Conservation (phyloP, 2,888 invertebrate species). For the Leptopilina syphax region DNA sequence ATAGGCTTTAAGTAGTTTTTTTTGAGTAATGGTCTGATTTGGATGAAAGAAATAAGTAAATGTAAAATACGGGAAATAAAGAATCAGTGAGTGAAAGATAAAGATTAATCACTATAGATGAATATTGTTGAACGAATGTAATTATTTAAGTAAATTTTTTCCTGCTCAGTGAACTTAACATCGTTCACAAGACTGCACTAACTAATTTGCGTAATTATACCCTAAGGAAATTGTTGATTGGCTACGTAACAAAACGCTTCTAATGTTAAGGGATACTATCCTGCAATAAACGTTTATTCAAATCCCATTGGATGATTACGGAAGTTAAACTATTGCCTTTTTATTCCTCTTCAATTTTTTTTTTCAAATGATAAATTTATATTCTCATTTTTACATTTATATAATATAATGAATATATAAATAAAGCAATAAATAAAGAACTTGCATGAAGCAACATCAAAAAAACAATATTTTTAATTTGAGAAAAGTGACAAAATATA, state of each 20-base stretch:
- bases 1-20: too few species aligned
- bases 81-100: not conserved
- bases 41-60: too few species aligned
- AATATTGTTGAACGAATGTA: not conserved
- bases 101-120: too few species aligned
- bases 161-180: conserved; percentile 29
- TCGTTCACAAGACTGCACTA: conserved; percentile 1
- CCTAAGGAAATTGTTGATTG: not conserved
- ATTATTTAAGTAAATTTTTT: conserved; percentile 11
- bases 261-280: conserved; percentile 4
- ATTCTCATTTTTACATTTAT: too few species aligned
- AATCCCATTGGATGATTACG: not conserved
- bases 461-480: too few species aligned
- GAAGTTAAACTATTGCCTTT: not conserved
- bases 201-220: conserved; percentile 31
- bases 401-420: too few species aligned
- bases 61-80: not conserved
- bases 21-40: too few species aligned
- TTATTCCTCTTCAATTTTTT: not conserved
- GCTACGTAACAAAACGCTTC: conserved; percentile 8
- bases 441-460: too few species aligned
- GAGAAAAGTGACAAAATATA: too few species aligned
- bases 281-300: not conserved
- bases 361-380: too few species aligned
- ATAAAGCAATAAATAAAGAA: too few species aligned